Conservation (phyloP, 1,140 invertebrate genomes). For the Pararge aegeria region DNA sequence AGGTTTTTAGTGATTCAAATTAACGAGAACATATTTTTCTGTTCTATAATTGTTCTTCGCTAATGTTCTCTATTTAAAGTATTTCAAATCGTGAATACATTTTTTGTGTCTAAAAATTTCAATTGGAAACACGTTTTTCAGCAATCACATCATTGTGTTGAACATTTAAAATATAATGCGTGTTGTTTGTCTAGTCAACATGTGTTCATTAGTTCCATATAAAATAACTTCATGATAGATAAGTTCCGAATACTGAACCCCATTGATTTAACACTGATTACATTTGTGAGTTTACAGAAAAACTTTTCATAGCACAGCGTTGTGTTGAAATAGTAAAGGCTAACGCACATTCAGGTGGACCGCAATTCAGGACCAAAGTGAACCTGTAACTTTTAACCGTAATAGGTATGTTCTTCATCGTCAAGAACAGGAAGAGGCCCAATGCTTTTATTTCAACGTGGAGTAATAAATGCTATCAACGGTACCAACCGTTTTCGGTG, state of each 20-base stretch:
- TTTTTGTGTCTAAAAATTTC: no score
- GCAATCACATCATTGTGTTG: conserved; percentile 7
- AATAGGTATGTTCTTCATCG: neutral
- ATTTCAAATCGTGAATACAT: no score
- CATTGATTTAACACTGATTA: conserved; percentile 16
- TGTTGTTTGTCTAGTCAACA: conserved; percentile 22
- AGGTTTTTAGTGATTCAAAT: no score
- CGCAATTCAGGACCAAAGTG: neutral
- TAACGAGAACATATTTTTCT: no score
- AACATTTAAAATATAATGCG: conserved; percentile 19
- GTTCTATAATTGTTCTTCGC: no score
- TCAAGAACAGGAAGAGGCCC: no score
- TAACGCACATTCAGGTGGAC: conserved; percentile 5
- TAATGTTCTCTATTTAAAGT: no score
- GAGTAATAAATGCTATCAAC: no score
- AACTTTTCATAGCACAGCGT: conserved; percentile 16
- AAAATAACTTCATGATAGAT: conserved; percentile 19
- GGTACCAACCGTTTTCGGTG: no score
- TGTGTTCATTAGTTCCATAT: conserved; percentile 21
- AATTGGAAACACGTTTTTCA: conserved; percentile 22
- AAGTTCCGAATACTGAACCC: conserved; percentile 6
- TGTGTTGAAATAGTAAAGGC: conserved; percentile 19
- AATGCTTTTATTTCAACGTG: no score
- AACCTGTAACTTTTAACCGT: neutral
- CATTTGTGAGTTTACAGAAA: conserved; percentile 32